Percentiles rank a stretch among this genome's conserved stretches.
Evolutionary conservation across 1,140 invertebrate genomes (phyloP).

Genomic region (Bicyclus anynana): DNA sequence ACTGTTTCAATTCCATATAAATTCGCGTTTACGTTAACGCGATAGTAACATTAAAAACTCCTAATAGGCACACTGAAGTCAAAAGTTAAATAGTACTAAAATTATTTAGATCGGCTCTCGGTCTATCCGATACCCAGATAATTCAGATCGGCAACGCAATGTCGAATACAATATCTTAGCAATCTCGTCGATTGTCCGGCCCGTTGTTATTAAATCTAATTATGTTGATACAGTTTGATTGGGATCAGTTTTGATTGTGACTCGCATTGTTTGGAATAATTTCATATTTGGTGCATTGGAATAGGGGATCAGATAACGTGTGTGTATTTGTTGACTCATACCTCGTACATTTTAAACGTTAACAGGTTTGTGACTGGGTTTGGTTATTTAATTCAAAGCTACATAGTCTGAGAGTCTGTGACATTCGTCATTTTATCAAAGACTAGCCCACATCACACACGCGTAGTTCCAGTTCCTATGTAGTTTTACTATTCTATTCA

Average conservation of each 20-base stretch:
- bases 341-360: background rate
- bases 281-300: background rate
- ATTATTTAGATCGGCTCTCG: background rate
- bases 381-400: too few relatives aligned
- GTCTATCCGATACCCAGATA: conserved; percentile 3
- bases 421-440: too few relatives aligned
- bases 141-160: conserved; percentile 3
- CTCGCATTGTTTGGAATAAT: conserved; percentile 2
- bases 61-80: too few relatives aligned
- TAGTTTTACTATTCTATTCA: too few relatives aligned
- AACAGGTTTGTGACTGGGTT: background rate
- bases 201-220: conserved; percentile 9
- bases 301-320: background rate
- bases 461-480: too few relatives aligned
- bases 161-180: conserved; percentile 6
- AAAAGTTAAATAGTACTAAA: too few relatives aligned
- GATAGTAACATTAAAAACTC: too few relatives aligned
- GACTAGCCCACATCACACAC: too few relatives aligned
- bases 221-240: conserved; percentile 9
- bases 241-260: conserved; percentile 1
- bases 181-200: conserved; percentile 3
- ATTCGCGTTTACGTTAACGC: too few relatives aligned
- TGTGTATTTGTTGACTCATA: background rate
- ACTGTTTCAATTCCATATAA: too few relatives aligned
- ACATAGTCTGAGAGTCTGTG: too few relatives aligned